Conservation (phyloP, 2,888 invertebrate species). For the Zonitis immaculata region DNA sequence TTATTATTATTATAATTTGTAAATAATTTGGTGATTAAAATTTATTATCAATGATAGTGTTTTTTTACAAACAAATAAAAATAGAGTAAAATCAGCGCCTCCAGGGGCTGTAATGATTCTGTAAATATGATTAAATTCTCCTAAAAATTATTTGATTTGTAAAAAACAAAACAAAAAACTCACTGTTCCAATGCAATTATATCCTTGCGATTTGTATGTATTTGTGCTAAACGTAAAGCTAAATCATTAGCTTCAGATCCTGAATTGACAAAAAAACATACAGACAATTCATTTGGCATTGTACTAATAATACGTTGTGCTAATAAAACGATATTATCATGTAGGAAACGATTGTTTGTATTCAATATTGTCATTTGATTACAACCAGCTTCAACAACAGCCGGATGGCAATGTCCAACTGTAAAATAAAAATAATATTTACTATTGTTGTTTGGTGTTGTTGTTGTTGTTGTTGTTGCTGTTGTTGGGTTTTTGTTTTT, state of each 20-base stretch:
- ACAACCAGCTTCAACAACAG: constrained; percentile 84
- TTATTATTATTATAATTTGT: too few relatives aligned
- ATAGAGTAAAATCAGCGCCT: constrained; percentile 6
- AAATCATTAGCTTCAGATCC: constrained; percentile 99
- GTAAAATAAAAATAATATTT: too few relatives aligned
- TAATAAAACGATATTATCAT: constrained; percentile 90
- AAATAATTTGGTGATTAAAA: too few relatives aligned
- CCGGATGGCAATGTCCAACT: constrained; percentile 98
- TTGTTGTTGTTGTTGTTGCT: too few relatives aligned
- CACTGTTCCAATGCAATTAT: constrained; percentile 95
- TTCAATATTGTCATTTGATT: constrained; percentile 88
- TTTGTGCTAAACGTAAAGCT: constrained; percentile 83
- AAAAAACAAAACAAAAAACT: too few relatives aligned
- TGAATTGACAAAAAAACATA: constrained; percentile 96
- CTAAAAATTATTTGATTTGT: too few relatives aligned
- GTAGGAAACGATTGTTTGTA: constrained; percentile 94
- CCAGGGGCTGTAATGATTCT: constrained; percentile 16
- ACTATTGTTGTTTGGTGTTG: too few relatives aligned
- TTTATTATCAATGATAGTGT: too few relatives aligned
- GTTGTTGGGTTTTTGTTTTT: too few relatives aligned
- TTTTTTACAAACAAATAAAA: too few relatives aligned
- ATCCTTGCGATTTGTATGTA: constrained; percentile 85
- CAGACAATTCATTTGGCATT: constrained; percentile 79
- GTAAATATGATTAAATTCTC: constrained; percentile 7
- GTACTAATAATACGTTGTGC: constrained; percentile 78